Base-by-base conservation (phyloP, 2,797 vertebrate species). In the Etheostoma perlongum region DNA sequence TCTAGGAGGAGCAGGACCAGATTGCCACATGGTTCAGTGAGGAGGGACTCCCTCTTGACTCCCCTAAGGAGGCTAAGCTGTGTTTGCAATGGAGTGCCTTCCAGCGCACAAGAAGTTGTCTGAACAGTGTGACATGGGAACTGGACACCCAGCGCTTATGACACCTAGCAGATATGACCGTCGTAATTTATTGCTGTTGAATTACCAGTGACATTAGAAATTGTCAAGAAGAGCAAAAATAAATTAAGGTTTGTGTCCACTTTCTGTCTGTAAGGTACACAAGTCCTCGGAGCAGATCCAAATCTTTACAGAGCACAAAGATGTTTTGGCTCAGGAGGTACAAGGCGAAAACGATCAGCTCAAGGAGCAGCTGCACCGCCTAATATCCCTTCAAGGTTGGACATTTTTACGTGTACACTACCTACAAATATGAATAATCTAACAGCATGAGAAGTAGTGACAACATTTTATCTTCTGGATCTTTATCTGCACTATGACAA, bases 341-440 rank as follows among this genome's bases (percentile, higher is more conserved):
- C 93, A 96, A 83, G 93, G 88, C n/a, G 95, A 97, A 85, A 97
- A 95, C 0, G 88, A 95, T 54, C 85, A 92, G 40, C 94, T 97
- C n/a, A 92, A 86, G 74, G 62, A 82, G 4, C 92, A 95, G 74
- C 90, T 97, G 67, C 79, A 30, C 5, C 89, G 62, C 11, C 76
- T 96, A 10, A 85, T 88, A 33, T 86, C 92, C 25, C 90, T 95
- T 67, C 95, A 95, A 89, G 95, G 96, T 93, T 23, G 53, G 67
- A 55, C 27, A 60, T 65, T 54, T 65, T 59, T 44, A 64, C 23
- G 8, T 55, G 4, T 14, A 54, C 4, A 23, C 30, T 12, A 63
- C 42, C 6, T 19, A 74, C 16, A 73, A 30, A 69, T 57, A 42
- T 52, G 0, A 69, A 44, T 48, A 48, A 52, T 27, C 6, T 11